phyloP scores from a whole-genome alignment of 2,888 invertebrate species.

The Parthenolecanium corni region DNA sequence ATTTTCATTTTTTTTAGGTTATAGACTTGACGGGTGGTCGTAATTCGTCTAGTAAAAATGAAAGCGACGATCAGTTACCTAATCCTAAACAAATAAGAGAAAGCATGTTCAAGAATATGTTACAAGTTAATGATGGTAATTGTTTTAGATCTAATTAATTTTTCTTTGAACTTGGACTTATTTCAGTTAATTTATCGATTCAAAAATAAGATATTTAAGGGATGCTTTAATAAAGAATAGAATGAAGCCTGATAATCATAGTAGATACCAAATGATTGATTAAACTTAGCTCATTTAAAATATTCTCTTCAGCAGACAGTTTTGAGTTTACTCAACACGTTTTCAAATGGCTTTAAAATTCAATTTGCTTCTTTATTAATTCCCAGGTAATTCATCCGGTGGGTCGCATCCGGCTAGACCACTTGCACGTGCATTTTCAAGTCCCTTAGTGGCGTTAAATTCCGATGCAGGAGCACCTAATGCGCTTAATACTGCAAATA shows the following conservation, averaged over 20 bases:
- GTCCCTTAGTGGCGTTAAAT: constrained; percentile 63
- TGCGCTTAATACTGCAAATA: constrained; percentile 12
- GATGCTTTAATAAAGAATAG: too few relatives aligned
- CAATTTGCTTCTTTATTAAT: not conserved
- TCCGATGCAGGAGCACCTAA: constrained; percentile 29
- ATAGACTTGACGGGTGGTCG: constrained; percentile 31
- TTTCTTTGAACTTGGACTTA: not conserved
- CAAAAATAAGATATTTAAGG: too few relatives aligned
- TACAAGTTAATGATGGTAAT: constrained; percentile 38
- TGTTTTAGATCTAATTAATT: not conserved
- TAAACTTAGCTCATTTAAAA: too few relatives aligned
- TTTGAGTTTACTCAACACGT: too few relatives aligned
- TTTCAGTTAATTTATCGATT: too few relatives aligned
- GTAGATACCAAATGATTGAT: too few relatives aligned
- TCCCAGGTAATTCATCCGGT: constrained; percentile 34
- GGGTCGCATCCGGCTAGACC: constrained; percentile 43
- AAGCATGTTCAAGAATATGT: constrained; percentile 49
- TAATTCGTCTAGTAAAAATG: constrained; percentile 36
- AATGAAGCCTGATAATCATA: too few relatives aligned
- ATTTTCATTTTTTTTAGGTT: constrained; percentile 21
- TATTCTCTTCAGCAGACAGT: too few relatives aligned
- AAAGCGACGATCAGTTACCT: constrained; percentile 40
- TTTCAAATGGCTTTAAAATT: too few relatives aligned
- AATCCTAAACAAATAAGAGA: constrained; percentile 48
- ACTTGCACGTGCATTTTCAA: constrained; percentile 69